phyloP scores from a whole-genome alignment of 2,113 vertebrate species.

The Pycnonotus jocosus region DNA sequence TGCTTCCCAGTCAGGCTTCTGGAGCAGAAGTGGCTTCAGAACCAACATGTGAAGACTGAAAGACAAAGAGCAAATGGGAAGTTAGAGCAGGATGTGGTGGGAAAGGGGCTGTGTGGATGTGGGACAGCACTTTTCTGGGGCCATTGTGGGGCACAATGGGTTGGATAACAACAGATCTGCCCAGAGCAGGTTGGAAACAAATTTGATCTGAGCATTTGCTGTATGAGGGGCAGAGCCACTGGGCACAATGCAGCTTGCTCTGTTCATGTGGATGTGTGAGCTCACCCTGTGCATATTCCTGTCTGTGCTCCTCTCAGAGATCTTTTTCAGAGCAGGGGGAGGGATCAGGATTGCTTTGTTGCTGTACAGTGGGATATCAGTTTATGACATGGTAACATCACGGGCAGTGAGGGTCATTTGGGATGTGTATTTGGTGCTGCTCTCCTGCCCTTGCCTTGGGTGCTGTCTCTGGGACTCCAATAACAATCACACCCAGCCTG shows the following conservation, averaged over 20 bases:
- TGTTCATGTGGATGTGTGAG: not conserved
- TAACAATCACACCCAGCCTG: not conserved
- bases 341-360: not conserved
- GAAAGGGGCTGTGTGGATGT: not conserved
- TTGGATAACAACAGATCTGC: not conserved
- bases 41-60: not conserved
- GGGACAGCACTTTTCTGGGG: not conserved
- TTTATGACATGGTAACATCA: not conserved
- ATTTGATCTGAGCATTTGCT: not conserved
- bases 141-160: not conserved
- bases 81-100: not conserved
- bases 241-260: not conserved
- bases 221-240: not conserved
- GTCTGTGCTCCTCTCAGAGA: not conserved
- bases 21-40: not conserved
- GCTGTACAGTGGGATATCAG: not conserved
- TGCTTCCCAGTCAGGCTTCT: not conserved
- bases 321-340: not conserved
- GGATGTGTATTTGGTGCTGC: not conserved
- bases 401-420: not conserved
- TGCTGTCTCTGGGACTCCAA: not conserved
- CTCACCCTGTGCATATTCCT: not conserved
- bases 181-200: no score
- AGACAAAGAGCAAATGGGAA: not conserved
- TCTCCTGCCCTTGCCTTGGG: not conserved